Evolutionary conservation across 2,113 vertebrate genomes (phyloP).

Genomic region (Chloropsis hardwickii): DNA sequence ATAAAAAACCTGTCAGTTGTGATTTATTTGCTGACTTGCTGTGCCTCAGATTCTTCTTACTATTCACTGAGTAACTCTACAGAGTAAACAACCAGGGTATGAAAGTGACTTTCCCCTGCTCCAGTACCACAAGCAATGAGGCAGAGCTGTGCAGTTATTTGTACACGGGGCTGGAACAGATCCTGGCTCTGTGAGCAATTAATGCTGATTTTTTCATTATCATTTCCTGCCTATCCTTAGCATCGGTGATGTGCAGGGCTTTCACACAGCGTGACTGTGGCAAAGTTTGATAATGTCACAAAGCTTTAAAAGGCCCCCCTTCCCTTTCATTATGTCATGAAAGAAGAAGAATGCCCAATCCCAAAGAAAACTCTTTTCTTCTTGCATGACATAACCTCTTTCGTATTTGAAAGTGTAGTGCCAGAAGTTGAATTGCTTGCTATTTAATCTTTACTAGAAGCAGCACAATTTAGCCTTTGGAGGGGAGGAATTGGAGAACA

Average conservation of each 20-base stretch:
- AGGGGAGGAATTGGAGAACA: conserved; percentile 43
- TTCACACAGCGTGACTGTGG: background rate
- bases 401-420: background rate
- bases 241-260: background rate
- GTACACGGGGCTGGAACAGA: background rate
- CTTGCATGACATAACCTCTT: conserved; percentile 38
- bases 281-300: background rate
- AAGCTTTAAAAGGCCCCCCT: background rate
- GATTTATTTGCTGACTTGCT: conserved; percentile 3
- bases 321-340: background rate
- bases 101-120: background rate
- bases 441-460: conserved; percentile 50
- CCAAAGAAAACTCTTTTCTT: conserved; percentile 43
- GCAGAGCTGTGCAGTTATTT: background rate
- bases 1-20: background rate
- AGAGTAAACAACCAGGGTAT: background rate
- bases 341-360: background rate
- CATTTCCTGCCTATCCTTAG: background rate
- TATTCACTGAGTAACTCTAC: background rate
- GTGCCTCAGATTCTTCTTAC: background rate
- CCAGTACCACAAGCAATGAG: background rate
- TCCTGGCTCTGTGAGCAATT: background rate
- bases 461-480: conserved; percentile 57
- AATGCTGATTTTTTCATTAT: background rate
- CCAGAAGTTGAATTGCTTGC: conserved; percentile 46